Conservation (phyloP, 64 coral and sea anemone genomes). For the Pocillopora verrucosa region DNA sequence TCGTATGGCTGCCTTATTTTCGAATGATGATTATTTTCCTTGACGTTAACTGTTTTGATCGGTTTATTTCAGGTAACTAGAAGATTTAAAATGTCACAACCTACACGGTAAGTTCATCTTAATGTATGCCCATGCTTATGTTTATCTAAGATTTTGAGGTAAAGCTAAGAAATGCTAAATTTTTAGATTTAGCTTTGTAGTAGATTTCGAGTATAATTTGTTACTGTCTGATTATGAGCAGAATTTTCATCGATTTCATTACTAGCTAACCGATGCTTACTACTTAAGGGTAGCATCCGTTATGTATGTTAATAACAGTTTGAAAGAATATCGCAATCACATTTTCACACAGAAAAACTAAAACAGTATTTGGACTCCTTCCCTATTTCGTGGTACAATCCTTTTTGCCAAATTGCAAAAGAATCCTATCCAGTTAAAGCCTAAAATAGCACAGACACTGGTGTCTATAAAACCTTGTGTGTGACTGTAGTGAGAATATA, state of each 20-base stretch:
- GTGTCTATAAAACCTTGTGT: too few species aligned
- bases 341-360: too few species aligned
- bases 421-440: too few species aligned
- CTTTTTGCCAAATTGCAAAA: too few species aligned
- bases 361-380: too few species aligned
- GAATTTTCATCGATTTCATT: neutral
- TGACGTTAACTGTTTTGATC: neutral
- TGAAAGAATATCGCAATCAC: too few species aligned
- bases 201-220: conserved; percentile 74
- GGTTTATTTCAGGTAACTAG: conserved; percentile 44
- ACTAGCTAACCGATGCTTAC: neutral
- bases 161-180: too few species aligned
- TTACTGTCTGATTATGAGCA: neutral
- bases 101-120: conserved; percentile 63
- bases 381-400: too few species aligned
- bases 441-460: too few species aligned
- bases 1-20: neutral
- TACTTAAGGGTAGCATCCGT: too few species aligned
- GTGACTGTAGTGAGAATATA: too few species aligned
- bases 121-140: neutral
- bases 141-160: conserved; percentile 40
- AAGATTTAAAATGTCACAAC: conserved; percentile 71
- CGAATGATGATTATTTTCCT: neutral
- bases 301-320: too few species aligned
- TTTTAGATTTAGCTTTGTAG: conserved; percentile 54